Evolutionary conservation across 2,888 invertebrate genomes (phyloP).

Genomic region (Sisyra terminalis): DNA sequence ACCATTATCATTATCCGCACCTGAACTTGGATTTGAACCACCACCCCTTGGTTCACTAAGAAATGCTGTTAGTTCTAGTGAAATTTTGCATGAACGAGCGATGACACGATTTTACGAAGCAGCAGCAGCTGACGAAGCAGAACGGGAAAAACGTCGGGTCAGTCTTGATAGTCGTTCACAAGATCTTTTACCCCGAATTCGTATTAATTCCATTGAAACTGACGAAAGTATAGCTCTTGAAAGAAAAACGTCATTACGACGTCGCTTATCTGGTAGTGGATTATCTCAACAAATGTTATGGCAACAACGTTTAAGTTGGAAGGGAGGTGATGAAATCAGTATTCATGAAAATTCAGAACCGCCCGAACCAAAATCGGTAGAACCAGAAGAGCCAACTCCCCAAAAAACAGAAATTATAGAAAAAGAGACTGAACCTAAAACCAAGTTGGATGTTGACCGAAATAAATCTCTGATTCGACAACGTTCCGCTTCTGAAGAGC

Average conservation of each 20-base stretch:
- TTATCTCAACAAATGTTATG: slow-evolving; percentile 21
- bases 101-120: slow-evolving; percentile 71
- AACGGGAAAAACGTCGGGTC: slow-evolving; percentile 20
- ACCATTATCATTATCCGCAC: slow-evolving; percentile 66
- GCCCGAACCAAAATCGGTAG: slow-evolving; percentile 16
- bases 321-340: slow-evolving; percentile 18
- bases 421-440: slow-evolving; percentile 17
- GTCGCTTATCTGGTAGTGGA: slow-evolving; percentile 32
- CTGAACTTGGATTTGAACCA: slow-evolving; percentile 52
- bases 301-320: slow-evolving; percentile 23
- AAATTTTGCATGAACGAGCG: slow-evolving; percentile 63
- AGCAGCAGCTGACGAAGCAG: slow-evolving; percentile 55
- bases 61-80: slow-evolving; percentile 65
- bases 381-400: slow-evolving; percentile 25
- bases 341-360: slow-evolving; percentile 18
- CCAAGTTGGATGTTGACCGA: slow-evolving; percentile 16
- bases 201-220: slow-evolving; percentile 33
- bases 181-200: slow-evolving; percentile 21
- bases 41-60: slow-evolving; percentile 37
- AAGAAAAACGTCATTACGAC: slow-evolving; percentile 27
- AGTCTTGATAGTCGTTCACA: slow-evolving; percentile 15
- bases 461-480: slow-evolving; percentile 15
- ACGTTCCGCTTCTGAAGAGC: slow-evolving; percentile 23
- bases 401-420: slow-evolving; percentile 21
- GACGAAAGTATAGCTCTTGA: slow-evolving; percentile 29